Conservation (phyloP, 2,888 invertebrate species). For the Steromphala cineraria region DNA sequence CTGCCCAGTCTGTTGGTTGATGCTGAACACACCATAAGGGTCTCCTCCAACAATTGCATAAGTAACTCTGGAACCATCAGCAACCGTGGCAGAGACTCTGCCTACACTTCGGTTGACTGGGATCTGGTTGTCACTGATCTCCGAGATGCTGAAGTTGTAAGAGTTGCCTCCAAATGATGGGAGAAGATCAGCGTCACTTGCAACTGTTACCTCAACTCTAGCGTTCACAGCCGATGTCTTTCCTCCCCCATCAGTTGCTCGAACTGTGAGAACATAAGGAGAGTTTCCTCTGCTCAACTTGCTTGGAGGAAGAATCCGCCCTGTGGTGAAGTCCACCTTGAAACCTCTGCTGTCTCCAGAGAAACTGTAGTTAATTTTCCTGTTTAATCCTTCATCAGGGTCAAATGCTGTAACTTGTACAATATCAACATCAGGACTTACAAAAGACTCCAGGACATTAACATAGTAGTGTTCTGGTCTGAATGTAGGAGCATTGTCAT, state of each 20-base stretch:
- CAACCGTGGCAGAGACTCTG: slow-evolving; percentile 77
- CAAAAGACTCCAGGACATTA: slow-evolving; percentile 80
- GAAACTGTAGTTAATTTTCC: slow-evolving; percentile 79
- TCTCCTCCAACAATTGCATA: slow-evolving; percentile 86
- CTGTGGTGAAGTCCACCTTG: slow-evolving; percentile 85
- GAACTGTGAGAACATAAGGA: slow-evolving; percentile 85
- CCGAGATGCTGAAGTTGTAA: slow-evolving; percentile 88
- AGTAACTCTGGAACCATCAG: slow-evolving; percentile 37
- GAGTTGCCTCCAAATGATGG: slow-evolving; percentile 77
- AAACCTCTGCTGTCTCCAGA: slow-evolving; percentile 81
- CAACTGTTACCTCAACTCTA: slow-evolving; percentile 59
- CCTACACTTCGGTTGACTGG: slow-evolving; percentile 85
- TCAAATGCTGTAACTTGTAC: slow-evolving; percentile 89
- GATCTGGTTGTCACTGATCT: slow-evolving; percentile 84
- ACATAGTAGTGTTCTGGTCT: slow-evolving; percentile 92
- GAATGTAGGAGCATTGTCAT: slow-evolving; percentile 94
- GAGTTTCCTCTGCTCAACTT: slow-evolving; percentile 88
- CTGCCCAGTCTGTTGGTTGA: slow-evolving; percentile 86
- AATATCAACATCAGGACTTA: slow-evolving; percentile 80
- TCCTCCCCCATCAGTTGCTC: slow-evolving; percentile 79
- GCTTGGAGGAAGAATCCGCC: slow-evolving; percentile 85
- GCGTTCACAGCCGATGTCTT: slow-evolving; percentile 47
- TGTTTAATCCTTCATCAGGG: slow-evolving; percentile 91
- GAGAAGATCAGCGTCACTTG: slow-evolving; percentile 47
- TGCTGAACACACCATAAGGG: slow-evolving; percentile 84